Evolutionary conservation across 2,113 vertebrate genomes (phyloP), one percentile per base, ranked within the genome.

Genomic region (Falco punctatus): DNA sequence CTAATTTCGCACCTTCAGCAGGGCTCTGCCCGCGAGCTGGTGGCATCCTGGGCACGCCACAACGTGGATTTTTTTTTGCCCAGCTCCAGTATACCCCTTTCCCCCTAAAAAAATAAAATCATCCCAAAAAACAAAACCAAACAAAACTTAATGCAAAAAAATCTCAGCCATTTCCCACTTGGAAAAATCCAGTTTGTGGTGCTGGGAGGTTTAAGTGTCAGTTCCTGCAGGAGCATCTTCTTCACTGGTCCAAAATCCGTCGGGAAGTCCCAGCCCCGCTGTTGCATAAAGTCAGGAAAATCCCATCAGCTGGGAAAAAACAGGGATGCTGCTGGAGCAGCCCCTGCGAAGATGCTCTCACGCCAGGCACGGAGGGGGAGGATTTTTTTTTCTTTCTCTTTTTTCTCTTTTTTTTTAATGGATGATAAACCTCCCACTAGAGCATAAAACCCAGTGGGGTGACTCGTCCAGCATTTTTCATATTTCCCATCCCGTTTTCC

Each of bases 1-100:
- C 98, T 98, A 95, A 97, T 98, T 98, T 97, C 96, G 92, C 97
- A 97, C 98, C 97, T 98, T 98, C 98, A 96, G 97, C 97, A 92
- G 10, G 66, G 72, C 46, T 66, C 30, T 58, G 72, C 44, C 94
- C 69, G 62, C 51, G 14, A 96, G 97, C 94, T 33, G 81, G 96
- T 75, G 30, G 95, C 80, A n/a, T 55, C 9, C 7, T 12, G 0
- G 71, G n/a, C 66, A 62, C 33, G 24, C 44, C 78, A n/a, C 58
- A 65, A 64, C 62, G 8, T 5, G 32, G 48, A 10, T 40, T 71
- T 6, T 27, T 6, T 22, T 42, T 57, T 58, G 14, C 32, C 17
- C 48, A 62, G 26, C 17, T 46, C 40, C 40, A 55, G 42, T 15
- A 40, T 10, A 7, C 9, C 13, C 18, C 3, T 38, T 59, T 24